A percentile compares a stretch with the other conserved stretches of the same genome.
phyloP scores from a whole-genome alignment of 2,113 vertebrate species.

The Silurus asotus region DNA sequence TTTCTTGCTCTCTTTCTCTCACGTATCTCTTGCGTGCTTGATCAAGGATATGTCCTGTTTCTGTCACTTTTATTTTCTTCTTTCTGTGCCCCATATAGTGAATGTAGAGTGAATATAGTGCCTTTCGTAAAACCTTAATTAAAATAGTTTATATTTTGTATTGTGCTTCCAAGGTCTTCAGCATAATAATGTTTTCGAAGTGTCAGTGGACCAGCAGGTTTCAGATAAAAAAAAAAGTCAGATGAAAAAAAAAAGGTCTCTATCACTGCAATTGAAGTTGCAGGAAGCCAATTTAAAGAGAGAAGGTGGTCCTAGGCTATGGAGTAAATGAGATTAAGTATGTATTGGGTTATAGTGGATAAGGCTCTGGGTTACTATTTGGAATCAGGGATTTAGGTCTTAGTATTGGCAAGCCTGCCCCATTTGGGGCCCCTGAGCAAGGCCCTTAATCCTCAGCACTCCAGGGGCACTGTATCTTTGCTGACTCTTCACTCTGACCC shows the following conservation, averaged over 20 bases:
- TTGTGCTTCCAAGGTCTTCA: background rate
- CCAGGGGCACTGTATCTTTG: too few relatives aligned
- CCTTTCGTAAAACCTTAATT: background rate
- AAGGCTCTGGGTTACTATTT: too few relatives aligned
- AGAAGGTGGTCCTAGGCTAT: background rate
- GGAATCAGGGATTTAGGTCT: too few relatives aligned
- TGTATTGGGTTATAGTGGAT: too few relatives aligned
- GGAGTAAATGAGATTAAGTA: background rate
- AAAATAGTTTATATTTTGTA: background rate
- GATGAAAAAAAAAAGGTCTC: background rate
- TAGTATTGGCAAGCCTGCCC: too few relatives aligned
- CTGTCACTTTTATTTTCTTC: background rate
- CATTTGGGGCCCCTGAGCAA: too few relatives aligned
- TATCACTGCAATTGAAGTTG: background rate
- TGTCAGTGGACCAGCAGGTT: background rate
- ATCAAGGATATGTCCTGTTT: conserved; percentile 12
- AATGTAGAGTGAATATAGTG: background rate
- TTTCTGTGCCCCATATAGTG: background rate
- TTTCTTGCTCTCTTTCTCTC: background rate
- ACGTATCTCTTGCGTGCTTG: background rate
- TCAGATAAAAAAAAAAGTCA: background rate
- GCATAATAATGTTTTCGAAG: background rate
- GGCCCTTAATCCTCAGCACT: too few relatives aligned
- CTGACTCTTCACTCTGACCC: too few relatives aligned
- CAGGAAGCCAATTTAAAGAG: background rate